Evolutionary conservation across 2,113 vertebrate species (phyloP), one percentile per base, ranked within the genome.

Genomic region (Pluvianellus socialis): DNA sequence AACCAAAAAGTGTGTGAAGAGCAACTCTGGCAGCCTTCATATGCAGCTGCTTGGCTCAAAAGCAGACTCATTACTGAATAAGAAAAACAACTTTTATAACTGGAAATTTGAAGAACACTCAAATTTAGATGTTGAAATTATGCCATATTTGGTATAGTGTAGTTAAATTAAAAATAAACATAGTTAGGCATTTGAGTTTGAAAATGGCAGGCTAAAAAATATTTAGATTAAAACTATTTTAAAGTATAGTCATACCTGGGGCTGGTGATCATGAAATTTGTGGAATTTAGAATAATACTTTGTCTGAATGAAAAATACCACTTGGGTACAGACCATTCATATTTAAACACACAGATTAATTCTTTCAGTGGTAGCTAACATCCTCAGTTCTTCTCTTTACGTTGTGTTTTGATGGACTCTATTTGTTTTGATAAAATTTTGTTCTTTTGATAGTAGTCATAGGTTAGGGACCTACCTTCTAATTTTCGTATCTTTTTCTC

Each of bases 1-100:
- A 97, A 93, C 84, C 66, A 55, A 59, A 83, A 97, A 95, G 61
- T 45, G 8, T 91, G 40, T 70, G 79, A 97, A 93, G 74, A 96
- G 53, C 74, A 89, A 11, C 63, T 92, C 84, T 97, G 96, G 94
- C 87, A 97, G 38, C 53, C 27, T 53, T 66, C 40, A 68, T 65
- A 56, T 80, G 71, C 95, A 98, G 95, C 93, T 97, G 86, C 88
- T 97, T 97, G 94, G 94, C 95, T 93, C 87, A 71, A 95, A 96
- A 5, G 59, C 77, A 96, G 94, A 56, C 92, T 97, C 68, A 94
- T 91, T 96, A 94, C 53, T 49, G 92, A 95, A 65, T 55, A 96
- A 97, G 55, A 95, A 97, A 96, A 96, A 59, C 66, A 8, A 95
- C 67, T 97, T 96, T 95, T 96, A 91, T 93, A 85, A 96, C 83